Evolutionary conservation across 2,888 invertebrate genomes (phyloP).

Genomic region (Idaea biselata): DNA sequence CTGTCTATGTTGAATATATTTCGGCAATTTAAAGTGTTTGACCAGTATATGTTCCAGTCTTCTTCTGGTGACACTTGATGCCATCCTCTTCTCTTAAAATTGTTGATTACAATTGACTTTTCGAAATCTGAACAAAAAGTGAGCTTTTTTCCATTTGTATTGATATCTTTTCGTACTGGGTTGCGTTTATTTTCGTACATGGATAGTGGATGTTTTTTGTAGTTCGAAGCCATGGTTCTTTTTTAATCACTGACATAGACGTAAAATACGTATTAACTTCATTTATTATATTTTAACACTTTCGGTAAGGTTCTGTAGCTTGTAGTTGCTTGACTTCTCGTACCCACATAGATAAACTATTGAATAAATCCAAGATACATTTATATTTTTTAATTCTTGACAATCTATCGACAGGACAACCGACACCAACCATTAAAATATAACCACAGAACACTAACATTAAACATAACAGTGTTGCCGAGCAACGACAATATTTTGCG

Average conservation of each 20-base stretch:
- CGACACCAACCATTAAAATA: not conserved
- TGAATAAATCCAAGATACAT: not conserved
- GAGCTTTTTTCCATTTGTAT: slow-evolving; percentile 83
- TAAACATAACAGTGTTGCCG: not conserved
- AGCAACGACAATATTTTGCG: not conserved
- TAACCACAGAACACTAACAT: not conserved
- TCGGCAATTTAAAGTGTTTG: slow-evolving; percentile 92
- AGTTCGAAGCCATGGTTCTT: not conserved
- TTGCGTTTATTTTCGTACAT: slow-evolving; percentile 28
- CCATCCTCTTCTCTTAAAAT: slow-evolving; percentile 80
- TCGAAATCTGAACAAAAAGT: slow-evolving; percentile 54
- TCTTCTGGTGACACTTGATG: slow-evolving; percentile 90
- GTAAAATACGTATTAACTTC: not conserved
- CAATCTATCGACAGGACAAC: not conserved
- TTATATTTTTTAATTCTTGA: not conserved
- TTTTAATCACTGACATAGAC: not conserved
- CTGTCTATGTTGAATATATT: slow-evolving; percentile 85
- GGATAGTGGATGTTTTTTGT: slow-evolving; percentile 85
- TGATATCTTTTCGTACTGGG: slow-evolving; percentile 23
- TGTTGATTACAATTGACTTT: slow-evolving; percentile 50
- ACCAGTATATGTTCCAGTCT: slow-evolving; percentile 98
- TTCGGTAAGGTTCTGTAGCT: not conserved
- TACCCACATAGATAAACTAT: not conserved
- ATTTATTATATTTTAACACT: not conserved
- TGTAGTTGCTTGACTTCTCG: not conserved